Evolutionary conservation across 2,113 vertebrate genomes (phyloP), one percentile per base, ranked within the genome.

Genomic region (Podocnemis expansa): DNA sequence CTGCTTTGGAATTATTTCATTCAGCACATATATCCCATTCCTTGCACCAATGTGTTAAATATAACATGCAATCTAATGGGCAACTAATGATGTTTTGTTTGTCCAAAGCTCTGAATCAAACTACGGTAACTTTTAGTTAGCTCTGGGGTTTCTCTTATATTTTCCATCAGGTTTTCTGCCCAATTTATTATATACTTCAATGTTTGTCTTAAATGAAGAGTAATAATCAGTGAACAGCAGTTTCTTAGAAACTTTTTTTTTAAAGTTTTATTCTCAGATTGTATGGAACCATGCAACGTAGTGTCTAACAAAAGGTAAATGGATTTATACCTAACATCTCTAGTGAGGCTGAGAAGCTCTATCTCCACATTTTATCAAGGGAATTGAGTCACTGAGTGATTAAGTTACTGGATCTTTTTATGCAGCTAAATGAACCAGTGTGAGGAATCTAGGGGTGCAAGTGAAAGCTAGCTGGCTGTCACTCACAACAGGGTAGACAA

Each of bases 1-100:
- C 25, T 85, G 25, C 3, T 76, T 93, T 78, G 70, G 19, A 94
- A 90, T 91, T 21, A 89, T 90, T 88, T 58, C 19, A 86, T 54
- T 91, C 56, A 60, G 34, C 70, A 81, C 3, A 3, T 78, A 80
- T 45, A 22, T 27, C 2, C 4, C 10, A 67, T 86, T 80, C 56
- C 27, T 94, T 88, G 16, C 45, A 47, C 7, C 10, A 31, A 34
- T 47, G 2, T 78, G 31, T 78, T 85, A 91, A 96, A 88, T 58
- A 58, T 34, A 83, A 83, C 2, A 19, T 49, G 85, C 5, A 1
- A 58, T 78, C 67, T 84, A 45, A 75, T 1, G 38, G 27, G 58
- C 41, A 31, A 49, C 45, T 79, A 47, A 70, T 25, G 60, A 89
- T 89, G 51, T 22, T 93, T 86, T n/a, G 2, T 63, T 27, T 80